phyloP scores from a whole-genome alignment of 2,113 vertebrate genomes.

The Corythaeola cristata region DNA sequence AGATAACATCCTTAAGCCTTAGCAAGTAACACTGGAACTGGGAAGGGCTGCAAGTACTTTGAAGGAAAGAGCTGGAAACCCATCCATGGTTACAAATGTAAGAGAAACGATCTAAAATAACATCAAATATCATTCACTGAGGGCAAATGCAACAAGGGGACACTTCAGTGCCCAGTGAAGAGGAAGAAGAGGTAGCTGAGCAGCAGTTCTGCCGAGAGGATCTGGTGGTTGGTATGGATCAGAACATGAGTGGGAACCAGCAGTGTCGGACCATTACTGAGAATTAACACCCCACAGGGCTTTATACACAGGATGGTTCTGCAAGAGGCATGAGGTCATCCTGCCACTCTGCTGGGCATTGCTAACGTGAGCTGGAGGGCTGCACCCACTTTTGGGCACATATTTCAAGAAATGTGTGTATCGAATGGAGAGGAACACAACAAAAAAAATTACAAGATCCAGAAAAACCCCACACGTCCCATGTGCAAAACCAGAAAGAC shows the following conservation, averaged over 20 bases:
- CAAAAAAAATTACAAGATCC: not conserved
- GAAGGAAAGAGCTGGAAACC: not conserved
- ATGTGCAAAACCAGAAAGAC: not conserved
- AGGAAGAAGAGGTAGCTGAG: not conserved
- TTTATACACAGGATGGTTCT: not conserved
- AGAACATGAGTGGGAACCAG: not conserved
- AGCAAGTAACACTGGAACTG: not conserved
- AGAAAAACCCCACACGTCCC: rapidly evolving
- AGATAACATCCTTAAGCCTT: not conserved
- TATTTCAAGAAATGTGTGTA: not conserved
- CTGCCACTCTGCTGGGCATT: not conserved
- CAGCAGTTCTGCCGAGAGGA: not conserved
- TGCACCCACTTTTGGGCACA: not conserved
- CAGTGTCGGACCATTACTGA: not conserved
- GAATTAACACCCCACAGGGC: not conserved
- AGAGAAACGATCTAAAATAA: not conserved
- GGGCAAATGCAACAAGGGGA: not conserved
- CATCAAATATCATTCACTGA: not conserved
- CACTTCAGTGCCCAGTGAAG: not conserved
- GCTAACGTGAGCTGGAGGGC: not conserved
- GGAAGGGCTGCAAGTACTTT: not conserved
- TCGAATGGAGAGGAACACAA: not conserved
- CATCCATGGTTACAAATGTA: not conserved
- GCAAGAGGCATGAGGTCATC: not conserved
- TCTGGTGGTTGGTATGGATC: not conserved